Conservation (phyloP, 2,888 invertebrate species). For the Mechanitis messenoides region DNA sequence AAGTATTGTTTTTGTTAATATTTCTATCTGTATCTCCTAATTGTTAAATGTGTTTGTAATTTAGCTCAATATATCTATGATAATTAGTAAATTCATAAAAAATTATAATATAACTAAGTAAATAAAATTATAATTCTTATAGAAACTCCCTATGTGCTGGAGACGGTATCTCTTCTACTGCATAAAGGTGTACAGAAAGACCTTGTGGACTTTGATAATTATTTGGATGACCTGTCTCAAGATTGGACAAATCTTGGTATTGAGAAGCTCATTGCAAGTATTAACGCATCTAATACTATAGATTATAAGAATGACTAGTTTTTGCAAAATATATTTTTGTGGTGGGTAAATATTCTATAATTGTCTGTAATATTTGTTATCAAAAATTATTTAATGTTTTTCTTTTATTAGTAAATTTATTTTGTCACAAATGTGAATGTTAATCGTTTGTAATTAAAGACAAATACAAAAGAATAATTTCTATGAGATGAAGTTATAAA, state of each 20-base stretch:
- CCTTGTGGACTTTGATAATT: conserved; percentile 97
- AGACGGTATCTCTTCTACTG: conserved; percentile 83
- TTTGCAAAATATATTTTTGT: conserved; percentile 1
- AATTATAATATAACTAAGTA: neutral
- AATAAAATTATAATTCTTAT: conserved; percentile 30
- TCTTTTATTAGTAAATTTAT: neutral
- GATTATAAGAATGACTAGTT: conserved; percentile 23
- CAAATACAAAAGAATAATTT: too few relatives aligned
- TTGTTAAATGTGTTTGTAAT: too few relatives aligned
- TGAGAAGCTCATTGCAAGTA: conserved; percentile 56
- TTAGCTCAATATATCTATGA: too few relatives aligned
- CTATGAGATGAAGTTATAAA: too few relatives aligned
- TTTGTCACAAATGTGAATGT: too few relatives aligned
- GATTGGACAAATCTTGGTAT: conserved; percentile 91
- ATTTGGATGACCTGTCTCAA: conserved; percentile 90
- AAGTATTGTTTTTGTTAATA: conserved; percentile 36
- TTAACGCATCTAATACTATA: conserved; percentile 33
- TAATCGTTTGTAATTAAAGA: too few relatives aligned
- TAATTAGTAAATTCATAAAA: neutral
- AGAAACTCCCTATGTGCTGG: conserved; percentile 71
- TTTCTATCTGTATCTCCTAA: neutral
- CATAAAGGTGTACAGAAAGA: conserved; percentile 84
- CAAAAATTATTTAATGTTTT: neutral
- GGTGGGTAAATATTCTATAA: neutral
- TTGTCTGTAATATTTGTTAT: too few relatives aligned